Base-by-base conservation (phyloP, 2,797 vertebrate genomes). In the Notoglanidium macrostoma region DNA sequence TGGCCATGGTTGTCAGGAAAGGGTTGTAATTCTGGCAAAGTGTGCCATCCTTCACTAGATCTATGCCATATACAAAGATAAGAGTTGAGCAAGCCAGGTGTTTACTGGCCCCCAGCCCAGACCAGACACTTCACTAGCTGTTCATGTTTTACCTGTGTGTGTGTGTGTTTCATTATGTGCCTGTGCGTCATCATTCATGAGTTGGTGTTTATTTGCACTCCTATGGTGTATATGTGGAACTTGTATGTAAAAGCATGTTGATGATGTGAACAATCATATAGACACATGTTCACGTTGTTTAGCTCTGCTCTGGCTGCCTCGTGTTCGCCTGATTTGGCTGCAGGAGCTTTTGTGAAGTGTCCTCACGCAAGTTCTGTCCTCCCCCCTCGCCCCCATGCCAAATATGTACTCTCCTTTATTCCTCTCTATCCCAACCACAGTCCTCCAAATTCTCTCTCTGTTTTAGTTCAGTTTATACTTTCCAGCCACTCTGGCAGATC, bases 61-160 rank as follows among this genome's bases (percentile, higher is more conserved):
- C 86, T 85, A 72, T 91, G 88, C 80, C 86, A 87, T 90, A 90
- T 86, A 92, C 90, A 90, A 91, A 90, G 91, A 92, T 91, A 89
- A 90, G 83, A 87, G 82, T 88, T 73, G 55, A 84, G 85, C 57
- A 85, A 85, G 67, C 81, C 32, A 88, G 88, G 88, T 83, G 72
- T 77, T 84, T 85, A 79, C 68, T 87, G 86, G 83, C 82, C 74
- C 77, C 32, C 55, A 15, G 87, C 89, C 86, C 54, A 2, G 32
- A 19, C 26, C 49, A 63, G 67, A 70, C 84, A 74, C 83, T 89
- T 85, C 44, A 80, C 63, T 80, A 67, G 68, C 63, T 83, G 61
- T 88, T 68, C 67, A 68, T 85, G 85, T 88, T 40, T 86, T 86
- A 84, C 61, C 77, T 73, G 72, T 54, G 61, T 57, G 40, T 49